Evolutionary conservation across 2,113 vertebrate species (phyloP), one percentile per base, ranked within the genome.

Genomic region (Gymnarchus niloticus): DNA sequence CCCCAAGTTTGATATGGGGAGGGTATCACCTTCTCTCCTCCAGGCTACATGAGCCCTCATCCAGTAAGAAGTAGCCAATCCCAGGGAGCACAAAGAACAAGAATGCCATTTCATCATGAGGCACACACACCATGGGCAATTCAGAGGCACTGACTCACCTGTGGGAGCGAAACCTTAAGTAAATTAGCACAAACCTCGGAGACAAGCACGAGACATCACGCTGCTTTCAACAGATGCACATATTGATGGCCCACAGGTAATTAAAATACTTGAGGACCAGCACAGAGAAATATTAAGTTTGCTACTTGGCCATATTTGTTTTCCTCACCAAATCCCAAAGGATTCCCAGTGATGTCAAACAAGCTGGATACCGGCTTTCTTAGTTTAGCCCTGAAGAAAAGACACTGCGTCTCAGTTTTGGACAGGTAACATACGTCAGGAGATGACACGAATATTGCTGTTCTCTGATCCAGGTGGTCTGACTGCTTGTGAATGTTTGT

Each of bases 401-500:
- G 51, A 17, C 28, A 12, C 51, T 8, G 51, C 4, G n/a, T 51
- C 5, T 25, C 51, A 12, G 28, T 28, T 33, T 37, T 51, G 49
- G 12, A 37, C 6, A 5, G 65, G 65, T 37, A 73, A 73, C 65
- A 73, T 73, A 19, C 65, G 41, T 28, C 65, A 37, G 28, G 25
- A 82, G 37, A 33, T 33, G 25, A 57, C 37, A 83, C 41, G 33
- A 83, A 59, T 59, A 52, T 56, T 56, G 51, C 28, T 33, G 6
- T 83, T 56, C 28, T 46, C 56, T 59, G 33, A 21, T 57, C 48
- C 44, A 54, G 81, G 49, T 82, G 81, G 81, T 59, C 81, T 83
- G 37, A 57, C 44, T 56, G 56, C 52, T 83, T 44, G 17, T 57
- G 56, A 33, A 83, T 83, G 17, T 83, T 41, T 83, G 82, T 83